These are phyloP conservation scores for Drosophila sordidula DNA, from an alignment of 2,888 invertebrate genomes.

Conservation along the genomic window DNA sequence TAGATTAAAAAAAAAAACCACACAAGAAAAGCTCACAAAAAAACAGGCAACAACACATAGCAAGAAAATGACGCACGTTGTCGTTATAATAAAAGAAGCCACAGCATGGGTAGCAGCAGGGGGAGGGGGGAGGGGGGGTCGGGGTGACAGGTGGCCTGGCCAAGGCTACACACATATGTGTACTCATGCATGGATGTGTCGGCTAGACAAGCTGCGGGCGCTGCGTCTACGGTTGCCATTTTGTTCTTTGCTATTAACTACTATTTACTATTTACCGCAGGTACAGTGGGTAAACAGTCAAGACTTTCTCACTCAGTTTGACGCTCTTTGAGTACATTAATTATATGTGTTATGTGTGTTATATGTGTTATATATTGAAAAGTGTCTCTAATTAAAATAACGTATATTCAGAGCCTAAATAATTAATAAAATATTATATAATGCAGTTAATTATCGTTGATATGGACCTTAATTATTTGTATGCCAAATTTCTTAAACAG, in stretches of 20 bases:
- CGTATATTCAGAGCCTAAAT: too few species aligned
- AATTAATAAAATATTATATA: too few species aligned
- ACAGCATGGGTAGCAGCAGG: slow-evolving; percentile 23
- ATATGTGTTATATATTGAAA: too few species aligned
- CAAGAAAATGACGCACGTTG: slow-evolving; percentile 71
- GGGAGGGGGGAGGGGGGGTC: slow-evolving; percentile 1
- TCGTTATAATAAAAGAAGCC: slow-evolving; percentile 67
- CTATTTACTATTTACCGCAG: slow-evolving; percentile 3
- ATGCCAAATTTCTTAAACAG: too few species aligned
- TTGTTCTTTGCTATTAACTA: slow-evolving; percentile 21
- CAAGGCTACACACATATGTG: slow-evolving; percentile 31
- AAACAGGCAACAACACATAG: slow-evolving; percentile 53
- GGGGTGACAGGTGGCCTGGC: slow-evolving; percentile 19
- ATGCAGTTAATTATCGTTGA: too few species aligned
- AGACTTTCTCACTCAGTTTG: not conserved
- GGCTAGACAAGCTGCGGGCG: slow-evolving; percentile 51
- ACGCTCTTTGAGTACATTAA: not conserved
- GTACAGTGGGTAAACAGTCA: not conserved
- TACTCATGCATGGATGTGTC: not conserved
- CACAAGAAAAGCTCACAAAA: slow-evolving; percentile 49
- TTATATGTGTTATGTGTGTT: too few species aligned
- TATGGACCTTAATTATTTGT: too few species aligned
- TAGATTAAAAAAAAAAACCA: slow-evolving; percentile 70
- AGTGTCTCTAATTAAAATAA: too few species aligned
- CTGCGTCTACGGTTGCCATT: slow-evolving; percentile 37